Conservation (phyloP, 1,140 invertebrate genomes). For the Leucophenga varia region DNA sequence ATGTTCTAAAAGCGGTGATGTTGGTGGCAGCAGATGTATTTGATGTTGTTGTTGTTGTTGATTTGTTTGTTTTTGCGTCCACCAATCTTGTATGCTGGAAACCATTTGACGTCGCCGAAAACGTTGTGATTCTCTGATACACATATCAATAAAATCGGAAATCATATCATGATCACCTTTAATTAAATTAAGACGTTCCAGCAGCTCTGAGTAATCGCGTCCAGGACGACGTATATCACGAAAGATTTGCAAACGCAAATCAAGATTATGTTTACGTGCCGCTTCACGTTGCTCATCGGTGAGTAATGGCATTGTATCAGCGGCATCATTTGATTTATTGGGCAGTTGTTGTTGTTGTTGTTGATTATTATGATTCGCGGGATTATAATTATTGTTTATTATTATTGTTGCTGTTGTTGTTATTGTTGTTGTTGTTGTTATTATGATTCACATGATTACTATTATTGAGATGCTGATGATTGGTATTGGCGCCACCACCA, state of each 20-base stretch:
- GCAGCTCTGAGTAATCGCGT: constrained; percentile 69
- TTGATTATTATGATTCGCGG: neutral
- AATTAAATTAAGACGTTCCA: constrained; percentile 70
- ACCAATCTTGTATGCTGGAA: constrained; percentile 56
- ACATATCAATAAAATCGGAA: constrained; percentile 70
- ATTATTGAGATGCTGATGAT: constrained; percentile 9
- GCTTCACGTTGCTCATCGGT: constrained; percentile 55
- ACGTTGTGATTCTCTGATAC: constrained; percentile 75
- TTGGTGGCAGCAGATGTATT: too few relatives aligned
- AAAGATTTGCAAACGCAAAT: constrained; percentile 60
- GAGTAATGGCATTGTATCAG: constrained; percentile 10
- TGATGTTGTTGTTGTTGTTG: constrained; percentile 1
- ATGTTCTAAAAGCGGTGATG: too few relatives aligned
- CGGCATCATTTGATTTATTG: neutral
- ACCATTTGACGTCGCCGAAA: constrained; percentile 79
- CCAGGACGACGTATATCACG: constrained; percentile 60
- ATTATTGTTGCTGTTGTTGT: constrained; percentile 10
- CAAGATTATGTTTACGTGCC: constrained; percentile 56
- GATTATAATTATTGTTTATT: constrained; percentile 9
- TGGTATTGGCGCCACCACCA: constrained; percentile 9
- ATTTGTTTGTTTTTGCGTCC: constrained; percentile 37
- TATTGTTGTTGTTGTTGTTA: constrained; percentile 5
- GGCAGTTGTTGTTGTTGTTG: neutral
- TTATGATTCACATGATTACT: constrained; percentile 12
- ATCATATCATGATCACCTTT: constrained; percentile 71